A percentile compares a stretch with the other conserved stretches of the same genome.
phyloP scores from a whole-genome alignment of 1,140 invertebrate genomes.

The Muscidifurax raptorellus region DNA sequence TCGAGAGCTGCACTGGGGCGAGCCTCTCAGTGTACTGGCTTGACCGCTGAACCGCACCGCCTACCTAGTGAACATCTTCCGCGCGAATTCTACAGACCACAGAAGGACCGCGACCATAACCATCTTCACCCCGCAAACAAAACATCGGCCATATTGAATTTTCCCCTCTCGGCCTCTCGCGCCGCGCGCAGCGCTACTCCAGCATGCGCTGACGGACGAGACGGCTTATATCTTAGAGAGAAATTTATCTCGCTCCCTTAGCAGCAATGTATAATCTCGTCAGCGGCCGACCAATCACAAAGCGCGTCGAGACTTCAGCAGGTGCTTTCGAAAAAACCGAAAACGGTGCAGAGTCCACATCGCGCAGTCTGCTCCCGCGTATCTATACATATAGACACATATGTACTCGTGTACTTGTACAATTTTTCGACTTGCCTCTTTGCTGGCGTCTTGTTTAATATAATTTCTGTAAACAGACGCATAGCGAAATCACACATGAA shows the following conservation, averaged over 20 bases:
- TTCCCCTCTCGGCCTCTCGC: constrained; percentile 45
- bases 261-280: too few relatives aligned
- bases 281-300: constrained; percentile 2
- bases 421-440: background rate
- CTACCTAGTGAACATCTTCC: constrained; percentile 32
- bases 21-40: background rate
- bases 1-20: background rate
- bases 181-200: background rate
- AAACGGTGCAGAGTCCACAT: background rate
- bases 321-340: constrained; percentile 41
- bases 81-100: constrained; percentile 45
- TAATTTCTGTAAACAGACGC: too few relatives aligned
- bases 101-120: constrained; percentile 59
- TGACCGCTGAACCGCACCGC: background rate
- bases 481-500: too few relatives aligned
- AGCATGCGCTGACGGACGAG: background rate
- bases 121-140: constrained; percentile 67
- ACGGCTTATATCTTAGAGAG: too few relatives aligned
- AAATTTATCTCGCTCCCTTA: background rate
- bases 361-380: background rate
- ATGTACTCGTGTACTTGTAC: too few relatives aligned
- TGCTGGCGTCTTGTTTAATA: background rate
- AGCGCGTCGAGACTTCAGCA: constrained; percentile 4
- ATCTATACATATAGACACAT: background rate
- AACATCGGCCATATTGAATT: constrained; percentile 68